Base-by-base conservation (phyloP, 2,888 invertebrate genomes). In the Drosophila phalerata region DNA sequence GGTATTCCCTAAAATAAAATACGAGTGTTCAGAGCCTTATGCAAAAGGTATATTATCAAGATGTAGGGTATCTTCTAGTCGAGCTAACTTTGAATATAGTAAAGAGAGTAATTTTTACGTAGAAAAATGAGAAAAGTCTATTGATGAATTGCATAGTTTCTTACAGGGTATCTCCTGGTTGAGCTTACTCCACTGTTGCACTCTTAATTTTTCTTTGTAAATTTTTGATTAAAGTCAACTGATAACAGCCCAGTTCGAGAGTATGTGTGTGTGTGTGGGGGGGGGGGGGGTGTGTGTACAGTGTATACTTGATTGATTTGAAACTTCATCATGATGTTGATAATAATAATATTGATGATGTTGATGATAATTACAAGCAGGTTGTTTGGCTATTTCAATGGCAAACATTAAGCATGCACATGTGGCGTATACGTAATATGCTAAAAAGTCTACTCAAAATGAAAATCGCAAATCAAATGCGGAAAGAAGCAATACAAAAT, bases 401-500 rank as follows among this genome's bases (percentile, higher is more conserved):
- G 32, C 30, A 40, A 49, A 17, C 52, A 55, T 53, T 53, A 10
- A 19, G 43, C 61, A 43, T 37, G 53, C 43, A 42, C 56, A 61
- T n/a, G 72, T 15, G 53, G 45, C 72, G 75, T 76, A 76, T 69
- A 73, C 77, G 75, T 76, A 76, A 75, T 72, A 52, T 47, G 53
- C 64, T 22, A 57, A 48, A 38, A 40, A 28, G 11, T 53, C 10
- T 4, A 22, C 53, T 43, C 47, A 15, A 30, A 42, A 28, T 37
- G 52, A 51, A 58, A 65, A 38, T 68, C 38, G 56, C 58, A 42
- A 67, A 79, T 70, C 69, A 63, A 81, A 83, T 73, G 77, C 83
- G 84, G 79, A 83, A 84, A 79, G 71, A 73, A 65, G 69, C 77
- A 73, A 69, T 77, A 73, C 38, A 79, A 79, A 69, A 70, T 55